Conservation (phyloP, 2,113 vertebrate species). For the Aythya baeri region DNA sequence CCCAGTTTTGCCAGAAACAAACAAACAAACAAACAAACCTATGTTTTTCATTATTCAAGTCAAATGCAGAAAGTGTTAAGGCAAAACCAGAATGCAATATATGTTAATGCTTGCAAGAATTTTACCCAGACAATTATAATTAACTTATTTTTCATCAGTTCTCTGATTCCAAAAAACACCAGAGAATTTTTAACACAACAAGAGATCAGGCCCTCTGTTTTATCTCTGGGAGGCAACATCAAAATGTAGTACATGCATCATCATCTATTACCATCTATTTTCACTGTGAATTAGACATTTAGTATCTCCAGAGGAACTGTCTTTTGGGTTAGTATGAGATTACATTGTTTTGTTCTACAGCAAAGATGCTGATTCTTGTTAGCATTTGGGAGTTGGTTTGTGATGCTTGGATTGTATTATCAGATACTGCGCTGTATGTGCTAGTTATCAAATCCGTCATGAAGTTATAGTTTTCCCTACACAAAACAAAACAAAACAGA, state of each 20-base stretch:
- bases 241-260: background rate
- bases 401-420: constrained; percentile 60
- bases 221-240: constrained; percentile 7
- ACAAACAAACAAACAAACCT: background rate
- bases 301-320: constrained; percentile 26
- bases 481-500: background rate
- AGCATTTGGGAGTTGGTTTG: constrained; percentile 34
- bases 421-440: constrained; percentile 22
- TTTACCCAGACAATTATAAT: background rate
- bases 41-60: background rate
- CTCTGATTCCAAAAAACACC: constrained; percentile 10
- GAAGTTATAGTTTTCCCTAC: constrained; percentile 36
- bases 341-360: constrained; percentile 29
- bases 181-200: background rate
- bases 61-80: background rate
- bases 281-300: background rate
- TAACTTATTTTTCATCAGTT: constrained; percentile 38
- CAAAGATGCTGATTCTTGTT: background rate
- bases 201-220: constrained; percentile 23
- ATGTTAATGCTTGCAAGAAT: background rate
- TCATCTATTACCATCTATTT: background rate
- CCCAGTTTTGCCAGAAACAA: background rate
- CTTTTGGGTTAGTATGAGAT: constrained; percentile 6
- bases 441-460: constrained; percentile 53
- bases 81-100: background rate